Evolutionary conservation across 2,797 vertebrate species (phyloP), one percentile per base, ranked within the genome.

Genomic region (Dromococcyx pavoninus): DNA sequence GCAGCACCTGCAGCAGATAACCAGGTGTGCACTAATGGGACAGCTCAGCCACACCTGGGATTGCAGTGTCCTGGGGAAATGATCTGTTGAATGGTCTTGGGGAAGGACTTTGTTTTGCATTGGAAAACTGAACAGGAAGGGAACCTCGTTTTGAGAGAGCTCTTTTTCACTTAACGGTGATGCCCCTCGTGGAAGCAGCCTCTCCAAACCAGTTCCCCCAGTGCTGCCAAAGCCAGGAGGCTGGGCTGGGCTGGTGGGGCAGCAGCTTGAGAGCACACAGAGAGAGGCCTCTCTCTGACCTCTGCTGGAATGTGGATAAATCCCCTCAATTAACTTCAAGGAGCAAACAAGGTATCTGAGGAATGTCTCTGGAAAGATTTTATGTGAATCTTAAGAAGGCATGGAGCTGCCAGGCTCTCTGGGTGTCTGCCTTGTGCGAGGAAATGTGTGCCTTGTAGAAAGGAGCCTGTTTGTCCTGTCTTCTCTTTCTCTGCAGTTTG

Each of bases 261-360:
- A 70, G 72, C 53, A 77, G 15, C 48, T 13, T 61, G 53, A 56
- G 50, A 71, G 69, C 60, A 23, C 21, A 4, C 23, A 30, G 66
- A 54, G 65, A 41, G 62, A 89, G 46, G 23, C 39, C 58, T 74
- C 69, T 81, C 75, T 25, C 35, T 86, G 79, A 69, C 65, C 72
- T 82, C 58, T 70, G 24, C 48, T 90, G 93, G 80, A 93, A 91
- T 88, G 80, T 88, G 79, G 41, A 33, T 65, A 86, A 89, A 94
- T 27, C 72, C 33, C 67, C 69, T 91, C 66, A 81, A 53, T 84
- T 53, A 81, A 70, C 62, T 75, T 37, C 28, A 33, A 91, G n/a
- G 44, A 86, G 18, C 43, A 56, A 66, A 69, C 2, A 6, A 86
- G 32, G 44, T 88, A 60, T 88, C 81, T 84, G 60, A 88, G 62